phyloP scores from a whole-genome alignment of 1,140 invertebrate species.

The Vollenhovia emeryi region DNA sequence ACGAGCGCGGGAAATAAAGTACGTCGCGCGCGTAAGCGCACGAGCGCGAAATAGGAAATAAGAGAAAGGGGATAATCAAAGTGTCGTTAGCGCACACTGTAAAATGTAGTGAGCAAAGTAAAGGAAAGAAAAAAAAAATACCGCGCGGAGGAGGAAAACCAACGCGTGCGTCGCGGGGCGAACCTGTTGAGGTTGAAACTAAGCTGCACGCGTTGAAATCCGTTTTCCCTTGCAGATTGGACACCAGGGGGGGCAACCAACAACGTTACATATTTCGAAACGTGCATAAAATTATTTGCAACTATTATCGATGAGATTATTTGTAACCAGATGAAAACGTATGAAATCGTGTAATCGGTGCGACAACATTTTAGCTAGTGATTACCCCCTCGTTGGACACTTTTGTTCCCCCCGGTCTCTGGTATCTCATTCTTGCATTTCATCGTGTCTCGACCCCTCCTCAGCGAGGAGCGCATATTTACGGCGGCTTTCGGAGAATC shows the following conservation, averaged over 20 bases:
- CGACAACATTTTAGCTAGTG: too few relatives aligned
- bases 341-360: too few relatives aligned
- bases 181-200: not conserved
- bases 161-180: not conserved
- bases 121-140: not conserved
- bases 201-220: not conserved
- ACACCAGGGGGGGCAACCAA: too few relatives aligned
- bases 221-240: not conserved
- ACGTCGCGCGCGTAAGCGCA: not conserved
- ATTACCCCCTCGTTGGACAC: too few relatives aligned
- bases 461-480: constrained; percentile 34
- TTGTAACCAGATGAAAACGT: too few relatives aligned
- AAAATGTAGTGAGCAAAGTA: not conserved
- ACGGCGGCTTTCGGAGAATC: constrained; percentile 49
- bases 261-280: too few relatives aligned
- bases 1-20: not conserved
- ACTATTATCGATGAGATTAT: too few relatives aligned
- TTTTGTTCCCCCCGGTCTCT: not conserved
- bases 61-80: not conserved
- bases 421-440: not conserved
- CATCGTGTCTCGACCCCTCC: not conserved
- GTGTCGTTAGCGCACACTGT: not conserved
- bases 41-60: not conserved
- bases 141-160: not conserved
- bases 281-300: too few relatives aligned